Base-by-base conservation (phyloP, 2,113 vertebrate species). In the Periophthalmodon schlosseri region DNA sequence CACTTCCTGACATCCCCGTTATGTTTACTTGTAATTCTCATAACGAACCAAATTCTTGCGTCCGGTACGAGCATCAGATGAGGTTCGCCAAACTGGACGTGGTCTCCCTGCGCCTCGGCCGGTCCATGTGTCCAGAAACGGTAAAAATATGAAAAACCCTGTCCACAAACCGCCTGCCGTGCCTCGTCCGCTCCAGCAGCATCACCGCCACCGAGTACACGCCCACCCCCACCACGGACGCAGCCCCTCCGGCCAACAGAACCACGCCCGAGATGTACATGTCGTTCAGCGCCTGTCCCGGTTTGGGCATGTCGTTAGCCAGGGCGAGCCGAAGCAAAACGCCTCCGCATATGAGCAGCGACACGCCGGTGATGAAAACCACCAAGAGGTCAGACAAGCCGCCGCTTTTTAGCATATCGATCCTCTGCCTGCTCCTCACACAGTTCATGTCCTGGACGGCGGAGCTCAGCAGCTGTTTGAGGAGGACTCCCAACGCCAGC, bases 371-470 rank as follows among this genome's bases (percentile, higher is more conserved):
- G 56, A 96, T 86, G 74, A 96, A 88, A 70, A 98, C 94, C 77
- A 98, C 93, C 0, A 97, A 88, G 18, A 95, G 90, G 69, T 99
- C 97, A 0, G 95, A 96, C 2, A 96, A 89, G 0, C 98, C 98
- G 0, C 97, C 98, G 0, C 98, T 99, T 86, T 97, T 98, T 5
- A 99, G 92, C 77, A 97, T 90, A 79, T 96, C 93, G 0, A 99
- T 97, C 20, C 95, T 94, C 8, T 89, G 94, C 6, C 96, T 91
- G 86, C 95, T 97, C 39, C 95, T 95, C 5, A 99, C 85, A 71
- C 98, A 99, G 74, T 99, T 99, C 97, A 99, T 99, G 93, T 99
- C 98, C 93, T 99, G 98, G 85, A 99, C 95, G 0, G 98, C 98
- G 0, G 98, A 99, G 89, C 98, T 99, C 88, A 99, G 93, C 84